Evolutionary conservation across 64 coral and sea anemone genomes (phyloP), one percentile per base, ranked within the genome.

Genomic region (Montipora cactus): DNA sequence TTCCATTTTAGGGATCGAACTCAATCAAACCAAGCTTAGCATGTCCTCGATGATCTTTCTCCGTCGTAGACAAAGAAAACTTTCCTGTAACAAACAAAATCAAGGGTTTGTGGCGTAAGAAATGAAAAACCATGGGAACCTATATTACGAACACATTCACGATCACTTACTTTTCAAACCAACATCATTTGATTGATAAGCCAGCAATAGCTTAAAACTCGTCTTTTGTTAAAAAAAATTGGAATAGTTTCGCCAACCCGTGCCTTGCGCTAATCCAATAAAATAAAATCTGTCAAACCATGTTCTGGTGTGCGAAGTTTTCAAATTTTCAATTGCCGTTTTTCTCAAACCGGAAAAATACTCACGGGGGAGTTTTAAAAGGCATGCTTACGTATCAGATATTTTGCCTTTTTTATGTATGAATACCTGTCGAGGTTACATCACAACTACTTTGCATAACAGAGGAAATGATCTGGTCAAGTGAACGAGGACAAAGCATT

Each of bases 381-480:
- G 68, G 82, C 82, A 86, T 86, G 82, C 82, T 44, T 71, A 51
- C 67, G 18, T 5, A 19, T 51, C 44, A 46, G 16, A 67, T 71
- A 49, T 86, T 86, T 71, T 86, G 44, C 44, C 11, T 48, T 84
- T 59, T 84, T 69, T 28, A 68, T 69, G 23, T 84, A 21, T 47
- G 45, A 86, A 86, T 72, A 19, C 44, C 64, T 70, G 61, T 8
- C 44, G 45, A 71, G 12, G 64, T 86, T 86, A 86, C 82, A 72
- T 86, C 82, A 86, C 66, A 67, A 16, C 64, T 72, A 50, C 44
- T 86, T 86, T 20, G 82, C 82, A 86, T 86, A 86, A 86, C 82
- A 86, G 66, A 71, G 19, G 66, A 47, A 71, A 86, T 20, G 45
- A 70, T 64, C 16, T 48, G 82, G 61, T 50, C 45, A 28, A 86